These are phyloP conservation scores for Chloropsis cyanopogon DNA, from an alignment of 2,113 vertebrate species.

Conservation along the genomic window DNA sequence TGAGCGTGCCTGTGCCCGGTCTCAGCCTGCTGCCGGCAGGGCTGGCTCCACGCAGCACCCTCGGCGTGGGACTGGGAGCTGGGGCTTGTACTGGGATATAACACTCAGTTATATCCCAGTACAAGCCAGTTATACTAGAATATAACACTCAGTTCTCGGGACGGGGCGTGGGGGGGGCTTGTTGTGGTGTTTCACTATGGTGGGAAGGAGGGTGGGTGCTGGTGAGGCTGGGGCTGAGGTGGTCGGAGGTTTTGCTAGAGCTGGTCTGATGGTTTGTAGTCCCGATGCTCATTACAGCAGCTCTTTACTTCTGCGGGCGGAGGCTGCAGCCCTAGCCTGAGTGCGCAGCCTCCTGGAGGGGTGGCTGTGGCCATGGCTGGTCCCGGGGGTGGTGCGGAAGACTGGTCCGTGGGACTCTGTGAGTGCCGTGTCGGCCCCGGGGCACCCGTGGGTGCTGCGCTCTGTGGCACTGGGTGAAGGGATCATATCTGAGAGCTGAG, in stretches of 20 bases:
- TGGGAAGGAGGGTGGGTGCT: not conserved
- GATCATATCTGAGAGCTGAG: not conserved
- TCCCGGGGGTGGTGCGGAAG: accelerated
- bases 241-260: not conserved
- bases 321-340: not conserved
- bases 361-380: accelerated
- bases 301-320: not conserved
- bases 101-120: no score
- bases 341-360: not conserved
- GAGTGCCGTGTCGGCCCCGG: not conserved
- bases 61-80: not conserved
- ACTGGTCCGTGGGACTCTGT: accelerated
- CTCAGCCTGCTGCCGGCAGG: accelerated
- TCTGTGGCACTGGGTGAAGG: accelerated
- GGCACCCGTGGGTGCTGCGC: not conserved
- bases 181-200: not conserved
- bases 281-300: not conserved
- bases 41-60: not conserved
- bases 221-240: not conserved
- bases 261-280: not conserved
- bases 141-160: not conserved
- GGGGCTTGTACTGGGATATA: not conserved
- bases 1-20: not conserved
- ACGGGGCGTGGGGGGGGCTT: accelerated
- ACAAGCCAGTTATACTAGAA: not conserved